Conservation (phyloP, 2,113 vertebrate genomes). For the zebrafish (Danio rerio) region DNA sequence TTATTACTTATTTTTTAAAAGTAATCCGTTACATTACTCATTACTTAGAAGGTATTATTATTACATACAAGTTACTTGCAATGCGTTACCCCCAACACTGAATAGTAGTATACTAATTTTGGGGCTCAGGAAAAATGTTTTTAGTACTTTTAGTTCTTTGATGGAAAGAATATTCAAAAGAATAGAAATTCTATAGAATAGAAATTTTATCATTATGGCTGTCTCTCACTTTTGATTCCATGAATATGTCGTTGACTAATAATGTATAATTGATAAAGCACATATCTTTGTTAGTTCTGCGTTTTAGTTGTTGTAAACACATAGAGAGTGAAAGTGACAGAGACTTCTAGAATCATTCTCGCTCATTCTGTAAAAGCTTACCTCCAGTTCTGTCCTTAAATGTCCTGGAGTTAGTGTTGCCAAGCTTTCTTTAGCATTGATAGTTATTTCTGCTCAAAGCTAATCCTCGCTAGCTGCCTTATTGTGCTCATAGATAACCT, state of each 20-base stretch:
- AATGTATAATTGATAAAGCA: too few species aligned
- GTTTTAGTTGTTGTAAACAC: not conserved
- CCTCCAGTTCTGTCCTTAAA: constrained; percentile 8
- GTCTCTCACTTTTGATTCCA: not conserved
- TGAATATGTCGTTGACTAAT: not conserved
- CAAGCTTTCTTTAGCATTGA: constrained; percentile 49
- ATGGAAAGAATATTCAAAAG: not conserved
- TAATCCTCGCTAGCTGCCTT: constrained; percentile 55
- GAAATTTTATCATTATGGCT: not conserved
- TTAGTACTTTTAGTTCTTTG: not conserved
- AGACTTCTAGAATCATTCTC: not conserved
- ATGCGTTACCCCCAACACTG: too few species aligned
- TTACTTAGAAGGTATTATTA: too few species aligned
- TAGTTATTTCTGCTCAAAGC: constrained; percentile 45
- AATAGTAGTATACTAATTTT: too few species aligned
- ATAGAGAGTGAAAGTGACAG: not conserved
- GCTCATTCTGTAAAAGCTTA: not conserved
- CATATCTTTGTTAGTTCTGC: not conserved
- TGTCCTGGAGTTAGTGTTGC: constrained; percentile 36
- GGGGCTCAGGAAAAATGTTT: too few species aligned
- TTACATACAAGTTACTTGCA: too few species aligned
- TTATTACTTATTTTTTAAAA: too few species aligned
- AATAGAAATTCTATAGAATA: not conserved
- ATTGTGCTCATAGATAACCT: not conserved
- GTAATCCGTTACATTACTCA: too few species aligned